A percentile compares a stretch with the other conserved stretches of the same genome.
Conservation (phyloP, 2,888 invertebrate genomes). For the Sepiola atlantica region DNA sequence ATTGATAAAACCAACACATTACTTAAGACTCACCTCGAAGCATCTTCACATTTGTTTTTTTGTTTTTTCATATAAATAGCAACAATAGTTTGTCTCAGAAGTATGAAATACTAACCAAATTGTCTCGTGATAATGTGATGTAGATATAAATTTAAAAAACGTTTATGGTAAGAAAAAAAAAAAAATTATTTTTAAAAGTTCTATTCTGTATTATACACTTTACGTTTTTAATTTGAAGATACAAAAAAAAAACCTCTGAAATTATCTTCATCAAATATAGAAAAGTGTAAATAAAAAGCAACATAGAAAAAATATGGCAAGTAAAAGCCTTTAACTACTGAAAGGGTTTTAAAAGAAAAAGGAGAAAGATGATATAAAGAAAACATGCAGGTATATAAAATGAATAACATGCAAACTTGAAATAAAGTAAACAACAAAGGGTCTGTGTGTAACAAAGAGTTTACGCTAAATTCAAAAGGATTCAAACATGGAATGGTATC, state of each 20-base stretch:
- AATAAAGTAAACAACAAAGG: background rate
- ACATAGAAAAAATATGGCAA: background rate
- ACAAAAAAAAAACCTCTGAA: background rate
- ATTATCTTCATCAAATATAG: background rate
- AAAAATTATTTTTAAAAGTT: background rate
- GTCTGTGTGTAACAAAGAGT: conserved; percentile 32
- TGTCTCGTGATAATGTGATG: background rate
- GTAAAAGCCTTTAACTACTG: background rate
- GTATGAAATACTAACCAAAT: background rate
- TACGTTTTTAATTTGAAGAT: background rate
- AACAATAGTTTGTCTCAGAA: no score
- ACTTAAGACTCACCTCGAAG: background rate
- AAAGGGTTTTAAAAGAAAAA: background rate
- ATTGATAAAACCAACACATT: no score
- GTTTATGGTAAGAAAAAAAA: background rate
- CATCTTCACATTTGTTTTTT: no score
- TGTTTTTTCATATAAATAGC: no score
- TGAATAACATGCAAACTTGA: background rate
- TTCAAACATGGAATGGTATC: background rate
- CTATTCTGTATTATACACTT: background rate
- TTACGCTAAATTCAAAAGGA: background rate
- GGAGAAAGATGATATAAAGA: background rate
- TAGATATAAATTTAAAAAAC: background rate
- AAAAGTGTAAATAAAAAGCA: background rate
- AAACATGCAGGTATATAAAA: background rate